Conservation (phyloP, 2,797 vertebrate species). For the Pyrocephalus nanus region DNA sequence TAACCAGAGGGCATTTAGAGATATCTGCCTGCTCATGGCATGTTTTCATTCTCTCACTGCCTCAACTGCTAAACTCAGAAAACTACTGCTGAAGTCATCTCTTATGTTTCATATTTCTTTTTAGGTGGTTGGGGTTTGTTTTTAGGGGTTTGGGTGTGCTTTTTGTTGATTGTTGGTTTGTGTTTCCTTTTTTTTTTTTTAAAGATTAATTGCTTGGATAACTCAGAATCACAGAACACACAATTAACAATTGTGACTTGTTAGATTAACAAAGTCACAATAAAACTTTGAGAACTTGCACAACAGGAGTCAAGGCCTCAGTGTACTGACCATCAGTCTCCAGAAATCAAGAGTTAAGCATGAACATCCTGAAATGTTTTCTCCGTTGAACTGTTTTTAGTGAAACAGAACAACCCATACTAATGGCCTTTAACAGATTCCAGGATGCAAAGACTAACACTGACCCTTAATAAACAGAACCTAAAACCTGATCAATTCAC, state of each 20-base stretch:
- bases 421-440: neutral
- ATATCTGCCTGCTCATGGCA: neutral
- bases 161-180: neutral
- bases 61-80: neutral
- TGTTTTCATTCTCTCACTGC: neutral
- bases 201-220: neutral
- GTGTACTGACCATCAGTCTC: neutral
- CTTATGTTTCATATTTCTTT: neutral
- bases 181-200: neutral
- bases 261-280: neutral
- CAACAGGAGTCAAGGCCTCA: neutral
- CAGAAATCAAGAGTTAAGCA: neutral
- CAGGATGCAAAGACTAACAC: neutral
- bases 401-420: neutral
- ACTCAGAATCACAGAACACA: neutral
- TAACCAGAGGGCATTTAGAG: neutral
- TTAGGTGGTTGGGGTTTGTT: neutral
- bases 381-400: neutral
- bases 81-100: neutral
- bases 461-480: neutral
- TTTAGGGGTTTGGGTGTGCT: neutral
- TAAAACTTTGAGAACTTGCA: neutral
- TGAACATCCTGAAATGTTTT: neutral
- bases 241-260: neutral
- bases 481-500: neutral